A percentile compares a stretch with the other conserved stretches of the same genome.
Evolutionary conservation across 2,113 vertebrate genomes (phyloP).

Genomic region (Rhadina sibilatrix): DNA sequence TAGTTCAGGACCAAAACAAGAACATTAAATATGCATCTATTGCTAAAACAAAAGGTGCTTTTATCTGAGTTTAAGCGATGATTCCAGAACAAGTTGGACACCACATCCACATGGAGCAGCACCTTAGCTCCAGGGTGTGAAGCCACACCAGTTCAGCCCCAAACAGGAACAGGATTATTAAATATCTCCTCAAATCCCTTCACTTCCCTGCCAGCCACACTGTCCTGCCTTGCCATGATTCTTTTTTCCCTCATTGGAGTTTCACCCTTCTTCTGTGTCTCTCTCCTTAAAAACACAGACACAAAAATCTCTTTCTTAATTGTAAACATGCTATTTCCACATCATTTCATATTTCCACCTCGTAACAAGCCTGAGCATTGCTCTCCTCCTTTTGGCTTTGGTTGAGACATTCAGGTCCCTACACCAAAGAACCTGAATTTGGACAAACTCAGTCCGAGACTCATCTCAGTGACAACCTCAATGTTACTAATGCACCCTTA

Average conservation of each 20-base stretch:
- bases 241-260: rapidly evolving
- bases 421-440: neutral
- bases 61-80: neutral
- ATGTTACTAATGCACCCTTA: neutral
- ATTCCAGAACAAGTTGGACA: neutral
- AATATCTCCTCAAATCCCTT: neutral
- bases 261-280: neutral
- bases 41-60: neutral
- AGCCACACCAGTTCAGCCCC: neutral
- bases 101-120: neutral
- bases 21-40: neutral
- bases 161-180: neutral
- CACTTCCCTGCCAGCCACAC: neutral
- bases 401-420: neutral
- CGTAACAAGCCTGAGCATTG: neutral
- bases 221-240: neutral
- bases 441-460: neutral
- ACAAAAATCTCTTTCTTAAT: neutral
- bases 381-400: neutral
- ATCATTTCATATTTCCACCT: neutral
- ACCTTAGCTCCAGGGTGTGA: neutral
- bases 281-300: neutral
- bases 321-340: neutral
- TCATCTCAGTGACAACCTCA: neutral
- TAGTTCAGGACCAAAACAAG: neutral